A percentile compares a stretch with the other conserved stretches of the same genome.
These are phyloP conservation scores for Akabosia matsudoensis DNA, from an alignment of 1,140 invertebrate species.

Conservation along the genomic window DNA sequence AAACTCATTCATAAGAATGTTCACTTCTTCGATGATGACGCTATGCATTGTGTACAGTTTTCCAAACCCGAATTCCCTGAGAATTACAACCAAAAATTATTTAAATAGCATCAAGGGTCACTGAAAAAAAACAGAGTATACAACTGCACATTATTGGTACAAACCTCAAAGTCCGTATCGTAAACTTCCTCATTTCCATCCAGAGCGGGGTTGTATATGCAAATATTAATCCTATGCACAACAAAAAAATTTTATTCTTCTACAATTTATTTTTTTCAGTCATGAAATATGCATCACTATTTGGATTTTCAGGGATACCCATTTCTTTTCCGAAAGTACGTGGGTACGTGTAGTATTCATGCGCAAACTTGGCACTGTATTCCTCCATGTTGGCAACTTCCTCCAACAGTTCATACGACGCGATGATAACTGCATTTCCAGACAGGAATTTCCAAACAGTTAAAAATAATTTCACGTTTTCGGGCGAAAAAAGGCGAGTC, in stretches of 20 bases:
- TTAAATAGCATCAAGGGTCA: not conserved
- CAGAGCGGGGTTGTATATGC: not conserved
- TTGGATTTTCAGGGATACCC: not conserved
- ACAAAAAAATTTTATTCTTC: not conserved
- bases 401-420: not conserved
- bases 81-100: conserved; percentile 7
- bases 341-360: not conserved
- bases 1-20: conserved; percentile 23
- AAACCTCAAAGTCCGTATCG: conserved; percentile 24
- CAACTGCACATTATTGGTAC: not conserved
- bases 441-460: not conserved
- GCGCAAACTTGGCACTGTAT: not conserved
- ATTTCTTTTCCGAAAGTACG: not conserved
- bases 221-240: conserved; percentile 1
- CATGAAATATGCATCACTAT: not conserved
- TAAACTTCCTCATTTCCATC: conserved; percentile 18
- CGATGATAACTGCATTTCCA: conserved; percentile 2
- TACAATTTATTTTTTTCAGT: not conserved
- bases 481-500: not conserved
- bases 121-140: no score
- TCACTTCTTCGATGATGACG: conserved; percentile 24
- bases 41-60: conserved; percentile 34
- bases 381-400: conserved; percentile 23
- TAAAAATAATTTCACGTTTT: not conserved
- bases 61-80: conserved; percentile 34